phyloP scores from a whole-genome alignment of 2,888 invertebrate genomes.

The Noctua fimbriata region DNA sequence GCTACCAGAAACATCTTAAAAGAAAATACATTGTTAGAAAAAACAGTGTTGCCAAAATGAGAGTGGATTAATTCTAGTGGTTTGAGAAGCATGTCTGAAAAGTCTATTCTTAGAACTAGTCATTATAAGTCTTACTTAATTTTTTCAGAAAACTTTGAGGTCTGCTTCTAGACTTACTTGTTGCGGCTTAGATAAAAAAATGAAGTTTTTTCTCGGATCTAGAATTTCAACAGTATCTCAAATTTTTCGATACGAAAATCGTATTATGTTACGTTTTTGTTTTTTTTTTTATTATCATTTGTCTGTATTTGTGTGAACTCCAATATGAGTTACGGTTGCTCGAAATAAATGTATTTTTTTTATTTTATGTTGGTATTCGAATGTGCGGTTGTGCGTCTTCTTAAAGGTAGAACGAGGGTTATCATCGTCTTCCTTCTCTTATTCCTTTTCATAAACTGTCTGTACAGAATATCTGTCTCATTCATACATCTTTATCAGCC shows the following conservation, averaged over 20 bases:
- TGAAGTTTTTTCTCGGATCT: neutral
- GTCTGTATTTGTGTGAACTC: too few relatives aligned
- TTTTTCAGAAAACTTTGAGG: neutral
- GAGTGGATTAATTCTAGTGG: neutral
- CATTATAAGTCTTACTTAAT: neutral
- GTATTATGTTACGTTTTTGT: too few relatives aligned
- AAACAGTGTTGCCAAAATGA: conserved; percentile 3
- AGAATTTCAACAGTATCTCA: neutral
- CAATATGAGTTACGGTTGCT: too few relatives aligned
- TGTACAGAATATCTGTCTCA: too few relatives aligned
- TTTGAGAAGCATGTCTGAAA: neutral
- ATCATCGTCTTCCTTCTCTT: too few relatives aligned
- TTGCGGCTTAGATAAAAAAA: neutral
- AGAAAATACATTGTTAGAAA: neutral
- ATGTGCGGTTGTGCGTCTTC: too few relatives aligned
- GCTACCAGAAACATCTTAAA: neutral
- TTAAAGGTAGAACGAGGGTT: too few relatives aligned
- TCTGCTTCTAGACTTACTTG: neutral
- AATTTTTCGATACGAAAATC: neutral
- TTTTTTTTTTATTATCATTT: too few relatives aligned
- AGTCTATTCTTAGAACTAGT: neutral
- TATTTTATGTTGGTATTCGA: too few relatives aligned
- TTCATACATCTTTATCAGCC: too few relatives aligned
- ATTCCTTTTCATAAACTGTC: too few relatives aligned
- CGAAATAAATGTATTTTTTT: too few relatives aligned